Evolutionary conservation across 2,797 vertebrate species (phyloP), one percentile per base, ranked within the genome.

Genomic region (Parotocinclus haroldoi): DNA sequence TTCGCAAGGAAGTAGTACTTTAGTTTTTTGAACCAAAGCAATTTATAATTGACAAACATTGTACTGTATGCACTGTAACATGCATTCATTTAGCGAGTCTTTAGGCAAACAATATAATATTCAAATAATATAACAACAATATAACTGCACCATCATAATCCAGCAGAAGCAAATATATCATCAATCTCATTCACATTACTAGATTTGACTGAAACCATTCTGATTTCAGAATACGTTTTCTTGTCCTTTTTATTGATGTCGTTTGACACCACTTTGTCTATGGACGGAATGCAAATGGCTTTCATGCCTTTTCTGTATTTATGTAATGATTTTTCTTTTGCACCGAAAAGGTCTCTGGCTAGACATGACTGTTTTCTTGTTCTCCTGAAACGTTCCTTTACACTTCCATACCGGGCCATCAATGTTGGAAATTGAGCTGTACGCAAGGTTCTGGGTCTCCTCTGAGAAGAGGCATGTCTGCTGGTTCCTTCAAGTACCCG

Each of bases 161-260:
- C 88, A 9, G 78, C 42, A 3, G 75, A 80, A 9, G 85, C 76
- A 77, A 91, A 91, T 67, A 91, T 90, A 63, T 88, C 77, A 82
- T 91, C 90, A 5, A 90, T 91, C 59, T 89, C 87, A 71, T 17
- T 14, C 3, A 39, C 46, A 13, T 8, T 3, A 13, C 12, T 17
- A 58, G 8, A 51, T 65, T 56, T 55, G 27, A 62, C 51, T 48
- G 27, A 27, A 27, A 38, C 55, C 71, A 1, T 0, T n/a, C n/a
- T n/a, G n/a, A n/a, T n/a, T 0, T 7, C 13, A 27, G 27, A 5
- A 27, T 42, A 5, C 1, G 40, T 50, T 53, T 27, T 7, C 13
- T 19, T 55, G 42, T 46, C 39, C 38, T 67, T 27, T 8, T 6
- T 12, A 14, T 0, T 12, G 7, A 53, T 0, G 50, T 7, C 16